A percentile compares a stretch with the other conserved stretches of the same genome.
Evolutionary conservation across 2,888 invertebrate genomes (phyloP).

Genomic region (Schizotus pectinicornis): DNA sequence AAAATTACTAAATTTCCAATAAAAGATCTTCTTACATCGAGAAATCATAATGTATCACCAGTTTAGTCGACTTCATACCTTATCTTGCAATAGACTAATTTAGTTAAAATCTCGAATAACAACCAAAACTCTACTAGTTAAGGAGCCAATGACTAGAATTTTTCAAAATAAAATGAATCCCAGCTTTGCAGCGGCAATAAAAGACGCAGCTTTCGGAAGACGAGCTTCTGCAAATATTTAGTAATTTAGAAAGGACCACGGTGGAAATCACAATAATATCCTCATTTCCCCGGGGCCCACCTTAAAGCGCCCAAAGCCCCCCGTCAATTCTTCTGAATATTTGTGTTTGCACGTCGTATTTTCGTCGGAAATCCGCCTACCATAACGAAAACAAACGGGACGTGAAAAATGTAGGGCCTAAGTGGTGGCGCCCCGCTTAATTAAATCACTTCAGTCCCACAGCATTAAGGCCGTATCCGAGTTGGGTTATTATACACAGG

Average conservation of each 20-base stretch:
- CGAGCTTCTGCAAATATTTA: conserved; percentile 21
- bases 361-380: not conserved
- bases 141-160: too few species aligned
- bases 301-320: conserved; percentile 8
- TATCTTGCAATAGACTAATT: too few species aligned
- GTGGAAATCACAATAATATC: conserved; percentile 28
- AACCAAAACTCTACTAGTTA: too few species aligned
- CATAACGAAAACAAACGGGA: not conserved
- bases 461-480: too few species aligned
- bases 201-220: conserved; percentile 1
- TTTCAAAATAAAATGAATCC: too few species aligned
- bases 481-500: conserved; percentile 8
- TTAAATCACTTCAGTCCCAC: conserved; percentile 1
- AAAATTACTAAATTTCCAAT: too few species aligned
- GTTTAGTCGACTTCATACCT: too few species aligned
- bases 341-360: conserved; percentile 1
- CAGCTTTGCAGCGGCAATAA: not conserved
- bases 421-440: not conserved
- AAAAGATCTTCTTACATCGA: too few species aligned
- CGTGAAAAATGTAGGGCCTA: not conserved
- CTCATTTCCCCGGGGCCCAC: conserved; percentile 16
- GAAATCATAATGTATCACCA: too few species aligned
- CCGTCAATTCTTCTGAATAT: conserved; percentile 14
- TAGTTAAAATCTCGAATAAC: too few species aligned
- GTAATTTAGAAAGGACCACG: conserved; percentile 26